phyloP scores from a whole-genome alignment of 2,797 vertebrate genomes.

The Morelia viridis region DNA sequence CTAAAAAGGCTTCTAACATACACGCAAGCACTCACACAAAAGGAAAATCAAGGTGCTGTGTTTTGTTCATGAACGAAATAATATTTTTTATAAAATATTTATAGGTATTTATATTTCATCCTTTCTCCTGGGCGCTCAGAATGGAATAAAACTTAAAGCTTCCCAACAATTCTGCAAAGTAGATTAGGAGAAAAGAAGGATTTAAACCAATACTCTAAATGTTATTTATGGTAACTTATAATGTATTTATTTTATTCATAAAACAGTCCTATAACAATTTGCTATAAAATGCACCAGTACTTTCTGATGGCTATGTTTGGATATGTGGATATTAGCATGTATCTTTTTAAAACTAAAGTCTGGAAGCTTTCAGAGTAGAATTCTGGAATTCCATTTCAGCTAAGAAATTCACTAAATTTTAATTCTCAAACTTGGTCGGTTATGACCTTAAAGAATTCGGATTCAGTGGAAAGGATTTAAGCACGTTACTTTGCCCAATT shows the following conservation, averaged over 20 bases:
- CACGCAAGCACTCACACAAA: not conserved
- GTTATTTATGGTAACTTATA: not conserved
- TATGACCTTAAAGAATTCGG: not conserved
- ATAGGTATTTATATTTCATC: not conserved
- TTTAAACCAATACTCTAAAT: not conserved
- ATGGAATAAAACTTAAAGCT: not conserved
- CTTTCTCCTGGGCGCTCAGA: not conserved
- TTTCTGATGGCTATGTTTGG: not conserved
- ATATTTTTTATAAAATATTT: not conserved
- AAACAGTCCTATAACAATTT: not conserved
- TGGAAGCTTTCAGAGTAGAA: not conserved
- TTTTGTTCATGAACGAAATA: conserved; percentile 29
- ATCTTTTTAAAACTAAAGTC: not conserved
- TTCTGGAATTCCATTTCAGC: not conserved
- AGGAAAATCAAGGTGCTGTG: conserved; percentile 30
- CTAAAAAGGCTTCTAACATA: conserved; percentile 48
- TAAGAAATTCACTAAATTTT: not conserved
- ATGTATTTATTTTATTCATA: conserved; percentile 1
- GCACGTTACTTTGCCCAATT: not conserved
- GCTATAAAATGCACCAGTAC: conserved; percentile 14
- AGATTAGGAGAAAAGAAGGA: not conserved
- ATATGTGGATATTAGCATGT: not conserved
- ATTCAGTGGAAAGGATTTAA: not conserved
- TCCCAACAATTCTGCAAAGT: not conserved
- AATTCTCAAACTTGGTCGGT: not conserved